These are phyloP conservation scores for Sinelater perroti DNA, from an alignment of 2,888 invertebrate species.

Conservation along the genomic window DNA sequence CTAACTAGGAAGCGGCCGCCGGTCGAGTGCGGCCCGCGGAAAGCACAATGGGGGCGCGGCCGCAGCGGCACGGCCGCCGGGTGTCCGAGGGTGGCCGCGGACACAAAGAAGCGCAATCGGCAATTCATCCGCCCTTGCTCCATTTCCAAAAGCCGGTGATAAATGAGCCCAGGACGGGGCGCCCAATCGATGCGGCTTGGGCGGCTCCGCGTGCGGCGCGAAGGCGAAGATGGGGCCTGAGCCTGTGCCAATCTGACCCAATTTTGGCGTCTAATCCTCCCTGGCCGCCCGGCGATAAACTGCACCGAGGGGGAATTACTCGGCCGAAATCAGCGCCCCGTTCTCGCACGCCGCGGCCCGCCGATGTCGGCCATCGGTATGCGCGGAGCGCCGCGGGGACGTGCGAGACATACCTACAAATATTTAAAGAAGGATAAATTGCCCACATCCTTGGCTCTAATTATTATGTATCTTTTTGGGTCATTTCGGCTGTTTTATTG, in stretches of 20 bases:
- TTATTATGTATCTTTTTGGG: no score
- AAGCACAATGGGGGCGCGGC: no score
- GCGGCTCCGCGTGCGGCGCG: conserved; percentile 35
- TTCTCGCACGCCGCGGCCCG: no score
- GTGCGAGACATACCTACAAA: background rate
- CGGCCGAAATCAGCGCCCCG: no score
- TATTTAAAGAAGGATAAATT: conserved; percentile 6
- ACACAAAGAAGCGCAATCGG: conserved; percentile 30
- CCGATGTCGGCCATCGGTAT: no score
- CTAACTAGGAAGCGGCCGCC: no score
- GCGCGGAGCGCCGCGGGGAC: background rate
- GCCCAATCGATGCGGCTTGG: conserved; percentile 41
- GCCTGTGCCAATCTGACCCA: conserved; percentile 33
- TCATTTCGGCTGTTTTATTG: no score
- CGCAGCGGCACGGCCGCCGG: no score
- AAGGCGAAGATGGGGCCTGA: conserved; percentile 26
- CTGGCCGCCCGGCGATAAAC: conserved; percentile 19
- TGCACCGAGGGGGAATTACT: conserved; percentile 12
- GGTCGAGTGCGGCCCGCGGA: no score
- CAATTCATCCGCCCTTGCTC: conserved; percentile 37
- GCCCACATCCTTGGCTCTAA: background rate
- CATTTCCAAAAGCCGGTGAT: conserved; percentile 36
- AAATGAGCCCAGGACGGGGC: conserved; percentile 32
- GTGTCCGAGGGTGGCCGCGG: no score
- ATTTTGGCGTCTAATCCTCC: conserved; percentile 26